These are phyloP conservation scores for Scaptomyza flava DNA, from an alignment of 2,888 invertebrate genomes.

Conservation along the genomic window DNA sequence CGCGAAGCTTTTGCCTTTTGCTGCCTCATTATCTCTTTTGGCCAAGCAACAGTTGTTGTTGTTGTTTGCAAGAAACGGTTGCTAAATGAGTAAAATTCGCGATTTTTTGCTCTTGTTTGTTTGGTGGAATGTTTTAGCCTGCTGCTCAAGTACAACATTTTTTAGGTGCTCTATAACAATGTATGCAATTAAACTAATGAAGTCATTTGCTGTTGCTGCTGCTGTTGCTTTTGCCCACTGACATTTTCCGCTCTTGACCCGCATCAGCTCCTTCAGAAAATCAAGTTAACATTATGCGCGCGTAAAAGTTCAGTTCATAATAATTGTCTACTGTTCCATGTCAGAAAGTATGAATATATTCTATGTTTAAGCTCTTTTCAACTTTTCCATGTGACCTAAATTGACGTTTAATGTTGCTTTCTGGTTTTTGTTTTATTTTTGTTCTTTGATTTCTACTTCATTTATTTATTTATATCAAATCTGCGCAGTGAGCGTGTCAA, in stretches of 20 bases:
- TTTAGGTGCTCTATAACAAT: conserved; percentile 58
- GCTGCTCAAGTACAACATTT: conserved; percentile 46
- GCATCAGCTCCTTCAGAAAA: background rate
- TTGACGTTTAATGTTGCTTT: conserved; percentile 11
- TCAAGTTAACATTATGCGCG: background rate
- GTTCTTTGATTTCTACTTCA: conserved; percentile 4
- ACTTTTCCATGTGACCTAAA: conserved; percentile 21
- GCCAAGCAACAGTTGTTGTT: conserved; percentile 57
- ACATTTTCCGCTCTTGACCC: conserved; percentile 10
- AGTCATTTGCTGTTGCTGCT: conserved; percentile 58
- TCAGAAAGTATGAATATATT: conserved; percentile 14
- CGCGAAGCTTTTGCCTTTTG: conserved; percentile 35
- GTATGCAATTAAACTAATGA: conserved; percentile 79
- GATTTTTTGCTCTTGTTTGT: background rate
- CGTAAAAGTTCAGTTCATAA: conserved; percentile 11
- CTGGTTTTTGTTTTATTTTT: too few species aligned
- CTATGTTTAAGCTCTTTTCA: conserved; percentile 31
- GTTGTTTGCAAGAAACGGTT: conserved; percentile 42
- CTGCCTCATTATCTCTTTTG: conserved; percentile 51
- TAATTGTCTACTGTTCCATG: conserved; percentile 20
- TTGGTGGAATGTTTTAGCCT: conserved; percentile 1
- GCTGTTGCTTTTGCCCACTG: conserved; percentile 2
- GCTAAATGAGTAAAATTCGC: conserved; percentile 57
- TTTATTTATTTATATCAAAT: conserved; percentile 40
- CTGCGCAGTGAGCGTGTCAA: conserved; percentile 62